Base-by-base conservation (phyloP, 2,113 vertebrate species). In the Loxodonta africana region DNA sequence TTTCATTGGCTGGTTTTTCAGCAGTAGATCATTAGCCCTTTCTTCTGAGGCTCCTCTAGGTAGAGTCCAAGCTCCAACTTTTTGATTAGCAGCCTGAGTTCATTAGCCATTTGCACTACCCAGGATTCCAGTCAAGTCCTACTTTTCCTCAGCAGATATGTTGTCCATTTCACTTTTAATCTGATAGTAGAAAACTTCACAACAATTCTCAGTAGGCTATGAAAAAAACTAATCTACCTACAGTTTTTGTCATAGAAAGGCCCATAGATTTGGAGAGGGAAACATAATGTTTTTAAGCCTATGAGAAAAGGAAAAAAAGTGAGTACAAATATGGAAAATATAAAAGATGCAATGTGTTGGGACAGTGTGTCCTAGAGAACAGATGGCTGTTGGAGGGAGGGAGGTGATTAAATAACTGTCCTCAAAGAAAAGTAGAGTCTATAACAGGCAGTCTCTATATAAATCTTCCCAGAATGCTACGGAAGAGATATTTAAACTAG, bases 321-420 rank as follows among this genome's bases (percentile, higher is more conserved):
- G 71, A 94, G 90, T 95, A 73, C 73, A 90, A 95, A 90, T 94
- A 87, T 95, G 90, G 95, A 96, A 96, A 94, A 96, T 85, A 95
- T 94, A 94, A 95, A 95, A 94, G 88, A 95, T 92, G 73, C 95
- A 94, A 97, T 97, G 84, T 97, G 94, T 92, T 84, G 92, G 92
- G 97, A 97, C 97, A 97, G 91, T 91, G 97, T 96, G 88, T 95
- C 96, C 97, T 97, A 96, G 92, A 91, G 82, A 97, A 95, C 97
- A 97, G 96, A 97, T 97, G 97, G 96, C 37, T 94, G 90, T 44
- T 78, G 83, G 37, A 88, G 77, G 85, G 80, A 91, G 83, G 81
- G 85, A 95, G 44, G 92, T 92, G 77, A 96, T 92, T 97, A 93
- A 98, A 93, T 96, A 95, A 97, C 88, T 92, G 84, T 95, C 96